Base-by-base conservation (phyloP, 2,113 vertebrate genomes). In the Alethe castanea region DNA sequence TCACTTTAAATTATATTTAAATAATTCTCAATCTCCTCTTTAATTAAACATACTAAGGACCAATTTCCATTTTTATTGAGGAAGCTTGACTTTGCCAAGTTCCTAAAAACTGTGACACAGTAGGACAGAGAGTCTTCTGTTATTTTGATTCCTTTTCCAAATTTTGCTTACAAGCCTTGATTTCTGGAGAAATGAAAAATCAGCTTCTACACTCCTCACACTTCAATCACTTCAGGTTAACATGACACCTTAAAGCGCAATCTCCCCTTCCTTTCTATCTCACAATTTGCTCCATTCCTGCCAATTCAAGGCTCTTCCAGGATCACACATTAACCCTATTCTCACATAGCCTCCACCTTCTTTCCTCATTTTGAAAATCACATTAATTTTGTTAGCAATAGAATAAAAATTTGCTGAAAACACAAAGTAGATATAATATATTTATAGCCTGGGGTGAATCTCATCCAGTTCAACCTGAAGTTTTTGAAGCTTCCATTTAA, bases 351-450 rank as follows among this genome's bases (percentile, higher is more conserved):
- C 61, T 87, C 78, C 48, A 71, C 4, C 26, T 33, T 40, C 44
- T 81, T 86, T 90, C 59, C 83, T 92, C 45, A 64, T 66, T 85
- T 64, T 92, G 77, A 94, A 97, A 96, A 91, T 29, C 38, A 73
- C 81, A 94, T 74, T 90, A 69, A 73, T 91, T 94, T 69, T 48
- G 9, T 66, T 86, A 84, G 33, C 60, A 54, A 42, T 38, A 76
- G 69, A 92, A 87, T 91, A 92, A 86, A 96, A 93, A 64, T 74
- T 88, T 93, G 44, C 81, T 83, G 87, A 92, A 96, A 96, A 94
- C 24, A 60, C 19, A 80, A 69, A 88, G 59, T 33, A 86, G 44
- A 35, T 84, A 65, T 6, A 89, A 91, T 36, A 35, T 26, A 76
- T 85, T 94, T 88, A 65, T 54, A 86, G 24, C 36, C n/a, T 3